phyloP scores from a whole-genome alignment of 2,797 vertebrate genomes.

The Dendrocincla fuliginosa region DNA sequence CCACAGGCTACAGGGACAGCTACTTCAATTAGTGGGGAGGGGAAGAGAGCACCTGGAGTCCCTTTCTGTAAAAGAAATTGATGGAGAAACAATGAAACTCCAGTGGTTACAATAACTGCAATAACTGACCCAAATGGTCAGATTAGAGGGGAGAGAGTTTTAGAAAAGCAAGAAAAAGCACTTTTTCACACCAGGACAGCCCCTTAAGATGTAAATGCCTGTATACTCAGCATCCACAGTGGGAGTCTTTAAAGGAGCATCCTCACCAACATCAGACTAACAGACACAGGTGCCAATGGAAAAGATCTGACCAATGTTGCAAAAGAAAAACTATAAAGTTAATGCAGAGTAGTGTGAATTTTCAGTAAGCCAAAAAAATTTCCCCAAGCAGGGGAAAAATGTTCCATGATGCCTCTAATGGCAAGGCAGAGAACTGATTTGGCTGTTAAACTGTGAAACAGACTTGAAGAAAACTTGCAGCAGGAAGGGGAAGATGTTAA shows the following conservation, averaged over 20 bases:
- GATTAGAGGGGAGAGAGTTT: neutral
- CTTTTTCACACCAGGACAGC: neutral
- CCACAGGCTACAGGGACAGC: slow-evolving; percentile 90
- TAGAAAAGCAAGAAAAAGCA: neutral
- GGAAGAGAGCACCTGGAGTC: slow-evolving; percentile 78
- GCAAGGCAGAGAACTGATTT: neutral
- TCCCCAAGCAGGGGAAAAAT: neutral
- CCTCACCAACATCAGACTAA: neutral
- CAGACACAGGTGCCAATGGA: neutral
- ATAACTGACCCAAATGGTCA: neutral
- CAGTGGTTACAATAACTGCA: neutral
- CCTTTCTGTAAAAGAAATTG: slow-evolving; percentile 83
- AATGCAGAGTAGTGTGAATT: neutral
- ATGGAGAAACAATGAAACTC: slow-evolving; percentile 53
- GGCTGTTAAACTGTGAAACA: neutral
- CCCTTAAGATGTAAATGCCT: neutral
- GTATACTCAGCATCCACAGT: neutral
- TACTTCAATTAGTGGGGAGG: slow-evolving; percentile 88
- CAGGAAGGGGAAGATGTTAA: neutral
- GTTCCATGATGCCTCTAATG: neutral
- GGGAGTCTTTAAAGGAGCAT: neutral
- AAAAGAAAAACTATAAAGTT: neutral
- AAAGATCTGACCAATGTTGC: neutral
- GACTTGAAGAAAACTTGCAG: neutral
- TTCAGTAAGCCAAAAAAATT: neutral